Percentiles rank a stretch among this genome's conserved stretches.
Conservation (phyloP, 2,113 vertebrate genomes). For the Hypanus sabinus region DNA sequence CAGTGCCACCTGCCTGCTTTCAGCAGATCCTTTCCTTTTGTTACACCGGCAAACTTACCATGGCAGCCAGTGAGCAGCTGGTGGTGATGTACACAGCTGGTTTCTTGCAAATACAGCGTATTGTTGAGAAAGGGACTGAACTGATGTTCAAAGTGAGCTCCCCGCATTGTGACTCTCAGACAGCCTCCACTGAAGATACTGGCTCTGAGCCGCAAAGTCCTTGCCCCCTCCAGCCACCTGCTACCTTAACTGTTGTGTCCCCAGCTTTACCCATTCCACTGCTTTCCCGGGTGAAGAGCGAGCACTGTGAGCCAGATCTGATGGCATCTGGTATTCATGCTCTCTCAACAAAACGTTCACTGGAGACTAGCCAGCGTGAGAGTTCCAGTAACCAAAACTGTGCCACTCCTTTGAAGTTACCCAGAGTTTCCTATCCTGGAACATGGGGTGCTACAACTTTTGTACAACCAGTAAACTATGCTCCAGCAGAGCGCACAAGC, state of each 20-base stretch:
- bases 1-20: slow-evolving; percentile 88
- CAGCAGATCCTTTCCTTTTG: slow-evolving; percentile 97
- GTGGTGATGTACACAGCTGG: slow-evolving; percentile 99
- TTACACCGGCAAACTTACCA: slow-evolving; percentile 95
- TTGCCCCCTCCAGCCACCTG: slow-evolving; percentile 60
- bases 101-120: slow-evolving; percentile 98
- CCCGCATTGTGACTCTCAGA: slow-evolving; percentile 96
- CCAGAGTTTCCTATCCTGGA: slow-evolving; percentile 68
- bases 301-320: slow-evolving; percentile 66
- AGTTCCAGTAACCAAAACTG: slow-evolving; percentile 44
- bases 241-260: slow-evolving; percentile 63
- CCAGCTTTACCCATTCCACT: slow-evolving; percentile 69
- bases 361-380: slow-evolving; percentile 52
- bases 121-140: slow-evolving; percentile 92
- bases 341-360: slow-evolving; percentile 53
- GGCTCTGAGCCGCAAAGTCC: slow-evolving; percentile 90
- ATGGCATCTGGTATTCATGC: slow-evolving; percentile 47
- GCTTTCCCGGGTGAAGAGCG: slow-evolving; percentile 79
- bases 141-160: slow-evolving; percentile 97
- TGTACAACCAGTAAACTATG: slow-evolving; percentile 60
- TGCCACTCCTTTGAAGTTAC: slow-evolving; percentile 59
- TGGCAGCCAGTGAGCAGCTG: slow-evolving; percentile 96
- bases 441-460: slow-evolving; percentile 40
- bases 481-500: slow-evolving; percentile 69
- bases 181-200: slow-evolving; percentile 82